Conservation (phyloP, 2,888 invertebrate genomes). For the Lasioglossum villosulum region DNA sequence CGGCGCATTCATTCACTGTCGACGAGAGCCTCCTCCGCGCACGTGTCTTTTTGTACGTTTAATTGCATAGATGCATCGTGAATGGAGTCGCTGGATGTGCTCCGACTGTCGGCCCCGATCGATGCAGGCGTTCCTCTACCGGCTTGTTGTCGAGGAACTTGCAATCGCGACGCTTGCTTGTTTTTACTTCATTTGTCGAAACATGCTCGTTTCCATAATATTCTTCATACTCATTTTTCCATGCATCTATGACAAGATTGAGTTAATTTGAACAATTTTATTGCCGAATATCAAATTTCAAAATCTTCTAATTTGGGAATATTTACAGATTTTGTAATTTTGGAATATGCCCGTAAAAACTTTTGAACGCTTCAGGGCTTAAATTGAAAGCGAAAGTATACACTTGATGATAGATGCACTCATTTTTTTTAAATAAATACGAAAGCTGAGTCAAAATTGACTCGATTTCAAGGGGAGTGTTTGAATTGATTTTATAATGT, state of each 20-base stretch:
- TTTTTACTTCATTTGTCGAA: not conserved
- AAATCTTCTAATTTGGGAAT: conserved; percentile 27
- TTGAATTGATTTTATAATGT: not conserved
- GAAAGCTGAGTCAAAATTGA: not conserved
- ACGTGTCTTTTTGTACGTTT: conserved; percentile 53
- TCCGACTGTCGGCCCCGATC: conserved; percentile 17
- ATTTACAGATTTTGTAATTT: conserved; percentile 45
- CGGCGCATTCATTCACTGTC: conserved; percentile 44
- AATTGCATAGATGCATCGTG: conserved; percentile 67
- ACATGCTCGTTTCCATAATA: not conserved
- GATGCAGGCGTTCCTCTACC: conserved; percentile 15
- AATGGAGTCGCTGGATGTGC: conserved; percentile 39
- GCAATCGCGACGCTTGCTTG: not conserved
- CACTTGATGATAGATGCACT: not conserved
- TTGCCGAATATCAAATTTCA: not conserved
- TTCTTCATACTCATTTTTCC: not conserved
- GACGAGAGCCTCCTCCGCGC: conserved; percentile 43
- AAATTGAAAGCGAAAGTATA: not conserved
- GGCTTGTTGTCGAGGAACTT: not conserved
- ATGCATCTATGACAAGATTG: not conserved
- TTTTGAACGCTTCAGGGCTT: not conserved
- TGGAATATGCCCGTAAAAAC: too few relatives aligned
- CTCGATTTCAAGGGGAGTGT: not conserved
- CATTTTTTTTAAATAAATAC: not conserved
- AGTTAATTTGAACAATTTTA: not conserved